Evolutionary conservation across 1,140 invertebrate species (phyloP).

Genomic region (Mactra quadrangularis): DNA sequence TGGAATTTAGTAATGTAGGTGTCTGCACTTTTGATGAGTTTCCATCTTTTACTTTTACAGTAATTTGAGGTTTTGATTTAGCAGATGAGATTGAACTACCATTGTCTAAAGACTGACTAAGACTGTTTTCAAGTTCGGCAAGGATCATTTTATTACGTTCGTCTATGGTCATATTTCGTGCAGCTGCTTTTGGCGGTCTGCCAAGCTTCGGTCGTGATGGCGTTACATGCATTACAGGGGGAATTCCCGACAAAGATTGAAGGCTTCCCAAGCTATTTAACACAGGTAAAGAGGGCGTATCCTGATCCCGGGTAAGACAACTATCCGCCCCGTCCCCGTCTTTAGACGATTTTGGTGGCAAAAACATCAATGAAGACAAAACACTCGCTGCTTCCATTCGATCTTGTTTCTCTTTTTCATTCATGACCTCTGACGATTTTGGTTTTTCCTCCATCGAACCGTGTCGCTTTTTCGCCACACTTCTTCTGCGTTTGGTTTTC

Average conservation of each 20-base stretch:
- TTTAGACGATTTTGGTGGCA: constrained; percentile 29
- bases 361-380: constrained; percentile 50
- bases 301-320: background rate
- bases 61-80: background rate
- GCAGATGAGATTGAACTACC: too few species aligned
- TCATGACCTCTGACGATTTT: constrained; percentile 51
- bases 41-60: too few species aligned
- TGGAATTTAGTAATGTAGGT: background rate
- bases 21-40: background rate
- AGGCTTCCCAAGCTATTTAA: too few species aligned
- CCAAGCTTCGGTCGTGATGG: background rate
- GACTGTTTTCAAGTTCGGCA: background rate
- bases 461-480: constrained; percentile 14
- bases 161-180: too few species aligned
- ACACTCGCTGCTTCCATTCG: constrained; percentile 44
- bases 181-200: background rate
- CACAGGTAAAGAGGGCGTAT: background rate
- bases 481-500: constrained; percentile 32
- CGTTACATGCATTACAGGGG: background rate
- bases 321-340: background rate
- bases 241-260: constrained; percentile 30
- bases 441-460: constrained; percentile 39
- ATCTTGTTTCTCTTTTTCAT: constrained; percentile 51
- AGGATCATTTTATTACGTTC: background rate
- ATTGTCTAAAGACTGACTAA: background rate